Evolutionary conservation across 2,113 vertebrate genomes (phyloP), one percentile per base, ranked within the genome.

Genomic region (Melozone crissalis): DNA sequence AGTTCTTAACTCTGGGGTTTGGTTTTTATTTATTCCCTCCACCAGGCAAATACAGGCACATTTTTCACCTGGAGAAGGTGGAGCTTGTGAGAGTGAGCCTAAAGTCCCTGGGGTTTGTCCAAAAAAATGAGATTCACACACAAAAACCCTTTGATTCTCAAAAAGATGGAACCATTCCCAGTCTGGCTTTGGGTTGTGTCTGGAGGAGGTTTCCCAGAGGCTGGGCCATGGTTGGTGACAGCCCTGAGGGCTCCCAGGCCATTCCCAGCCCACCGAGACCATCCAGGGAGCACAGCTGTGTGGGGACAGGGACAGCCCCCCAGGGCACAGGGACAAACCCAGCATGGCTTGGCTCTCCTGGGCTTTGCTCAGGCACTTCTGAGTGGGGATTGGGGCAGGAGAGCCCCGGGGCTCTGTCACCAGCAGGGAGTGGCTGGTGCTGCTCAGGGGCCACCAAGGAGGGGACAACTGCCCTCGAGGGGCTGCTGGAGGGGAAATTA

Each of bases 291-390:
- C 46, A 35, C 2, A 30, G 81, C 51, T 5, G 7, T 4, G 35
- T 11, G 27, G 61, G 63, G 47, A 43, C n/a, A 6, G 62, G 41
- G 87, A 87, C 61, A 94, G 37, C 37, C 37, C 37, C 37, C 37
- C 37, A 37, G 37, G 37, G 37, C 37, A 37, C 37, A 37, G 74
- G 81, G 87, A 87, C 61, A 94, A 89, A 90, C 28, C 52, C 54
- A 62, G 74, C 43, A 2, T 5, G 46, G 74, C 71, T 73, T 28
- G 43, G 78, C 31, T 28, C 87, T 91, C 77, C 73, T 3, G 17
- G 61, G 3, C 82, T 92, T 62, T 41, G 84, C 71, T 96, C 84
- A 96, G 87, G 96, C 90, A 93, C 84, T 94, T 91, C 3, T 67
- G 66, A 14, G 8, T 51, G 63, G 71, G 79, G 15, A 58, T 2